Evolutionary conservation across 2,888 invertebrate species (phyloP).

Genomic region (Sinotaia quadrata): DNA sequence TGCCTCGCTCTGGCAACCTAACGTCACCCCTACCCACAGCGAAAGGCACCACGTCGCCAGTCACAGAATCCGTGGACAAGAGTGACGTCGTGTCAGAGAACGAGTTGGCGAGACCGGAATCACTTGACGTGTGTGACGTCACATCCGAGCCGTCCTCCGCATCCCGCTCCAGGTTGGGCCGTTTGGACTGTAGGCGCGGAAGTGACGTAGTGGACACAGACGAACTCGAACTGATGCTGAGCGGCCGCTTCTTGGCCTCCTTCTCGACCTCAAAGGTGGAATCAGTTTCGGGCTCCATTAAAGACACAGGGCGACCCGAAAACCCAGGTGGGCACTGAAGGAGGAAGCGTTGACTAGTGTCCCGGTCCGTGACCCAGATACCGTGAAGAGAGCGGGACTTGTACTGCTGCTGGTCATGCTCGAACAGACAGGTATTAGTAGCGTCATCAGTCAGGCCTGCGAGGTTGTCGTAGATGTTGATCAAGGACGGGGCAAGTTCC

Average conservation of each 20-base stretch:
- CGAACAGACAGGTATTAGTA: not conserved
- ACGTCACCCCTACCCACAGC: too few relatives aligned
- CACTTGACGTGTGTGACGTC: conserved; percentile 11
- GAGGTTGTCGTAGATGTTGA: conserved; percentile 61
- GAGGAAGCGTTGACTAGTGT: conserved; percentile 13
- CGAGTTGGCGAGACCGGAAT: conserved; percentile 14
- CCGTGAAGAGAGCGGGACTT: not conserved
- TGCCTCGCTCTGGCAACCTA: too few relatives aligned
- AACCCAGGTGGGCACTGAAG: not conserved
- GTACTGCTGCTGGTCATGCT: not conserved
- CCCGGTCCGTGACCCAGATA: conserved; percentile 17
- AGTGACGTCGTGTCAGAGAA: conserved; percentile 13
- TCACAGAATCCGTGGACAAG: not conserved
- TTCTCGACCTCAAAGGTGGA: not conserved
- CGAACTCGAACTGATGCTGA: conserved; percentile 71
- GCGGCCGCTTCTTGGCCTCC: conserved; percentile 61
- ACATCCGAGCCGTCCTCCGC: not conserved
- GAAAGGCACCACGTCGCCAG: not conserved
- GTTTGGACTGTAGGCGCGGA: conserved; percentile 57
- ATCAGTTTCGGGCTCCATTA: conserved; percentile 23
- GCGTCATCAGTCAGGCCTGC: conserved; percentile 34
- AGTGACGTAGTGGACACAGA: conserved; percentile 69
- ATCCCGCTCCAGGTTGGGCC: conserved; percentile 47
- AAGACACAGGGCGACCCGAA: conserved; percentile 26
- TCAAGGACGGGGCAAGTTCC: conserved; percentile 59